Conservation (phyloP, 2,113 vertebrate species). For the Neolamprologus variostigma region DNA sequence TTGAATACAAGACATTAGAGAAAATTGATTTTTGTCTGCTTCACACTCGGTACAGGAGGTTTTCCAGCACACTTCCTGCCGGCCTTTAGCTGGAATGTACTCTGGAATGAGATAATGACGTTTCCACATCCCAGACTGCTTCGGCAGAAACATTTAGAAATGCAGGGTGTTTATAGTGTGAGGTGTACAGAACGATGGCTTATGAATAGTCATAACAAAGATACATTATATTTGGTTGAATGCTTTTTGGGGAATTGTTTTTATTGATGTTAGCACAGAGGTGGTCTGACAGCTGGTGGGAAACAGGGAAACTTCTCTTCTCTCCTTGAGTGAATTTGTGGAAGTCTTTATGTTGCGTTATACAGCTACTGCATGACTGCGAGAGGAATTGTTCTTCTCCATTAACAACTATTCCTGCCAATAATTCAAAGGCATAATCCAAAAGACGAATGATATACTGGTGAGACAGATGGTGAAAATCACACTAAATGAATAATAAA, state of each 20-base stretch:
- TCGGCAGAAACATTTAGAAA: slow-evolving; percentile 11
- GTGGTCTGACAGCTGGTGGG: slow-evolving; percentile 31
- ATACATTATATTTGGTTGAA: background rate
- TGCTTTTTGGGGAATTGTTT: background rate
- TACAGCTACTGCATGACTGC: background rate
- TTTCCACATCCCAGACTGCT: slow-evolving; percentile 12
- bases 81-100: slow-evolving; percentile 25
- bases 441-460: background rate
- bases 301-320: background rate
- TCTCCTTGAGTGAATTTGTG: background rate
- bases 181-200: background rate
- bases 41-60: background rate
- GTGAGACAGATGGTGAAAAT: background rate
- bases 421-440: background rate
- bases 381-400: background rate
- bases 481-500: background rate
- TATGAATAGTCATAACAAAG: slow-evolving; percentile 3
- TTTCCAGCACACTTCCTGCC: slow-evolving; percentile 36
- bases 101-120: slow-evolving; percentile 39
- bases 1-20: slow-evolving; percentile 13
- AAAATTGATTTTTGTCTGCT: slow-evolving; percentile 19
- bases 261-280: background rate
- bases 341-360: background rate
- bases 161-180: slow-evolving; percentile 14
- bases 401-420: background rate